A percentile compares a stretch with the other conserved stretches of the same genome.
These are phyloP conservation scores for Sarcophaga bullata DNA, from an alignment of 1,140 invertebrate genomes.

Conservation along the genomic window DNA sequence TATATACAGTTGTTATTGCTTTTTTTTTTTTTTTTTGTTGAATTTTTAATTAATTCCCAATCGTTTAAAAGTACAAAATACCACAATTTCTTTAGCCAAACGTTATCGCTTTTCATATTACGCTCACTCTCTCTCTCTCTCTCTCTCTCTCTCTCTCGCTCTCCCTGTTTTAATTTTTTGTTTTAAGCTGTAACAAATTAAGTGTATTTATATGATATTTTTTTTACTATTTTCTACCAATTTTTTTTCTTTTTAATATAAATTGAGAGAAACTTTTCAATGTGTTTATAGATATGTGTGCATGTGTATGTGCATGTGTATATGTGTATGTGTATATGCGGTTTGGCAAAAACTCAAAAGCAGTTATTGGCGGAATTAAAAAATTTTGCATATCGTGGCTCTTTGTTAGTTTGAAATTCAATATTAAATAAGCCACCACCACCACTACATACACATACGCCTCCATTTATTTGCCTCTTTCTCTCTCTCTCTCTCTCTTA, in stretches of 20 bases:
- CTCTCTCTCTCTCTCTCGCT: neutral
- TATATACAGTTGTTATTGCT: no score
- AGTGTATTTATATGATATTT: neutral
- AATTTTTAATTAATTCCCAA: constrained; percentile 8
- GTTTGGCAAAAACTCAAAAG: constrained; percentile 8
- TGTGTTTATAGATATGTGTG: neutral
- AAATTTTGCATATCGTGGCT: constrained; percentile 5
- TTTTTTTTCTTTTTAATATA: no score
- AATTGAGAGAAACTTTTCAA: no score
- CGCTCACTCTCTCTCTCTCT: neutral
- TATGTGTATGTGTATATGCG: neutral
- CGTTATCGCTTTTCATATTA: neutral
- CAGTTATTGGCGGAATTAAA: constrained; percentile 5
- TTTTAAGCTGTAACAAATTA: constrained; percentile 6
- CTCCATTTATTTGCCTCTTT: no score
- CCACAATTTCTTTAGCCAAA: no score
- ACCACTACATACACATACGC: neutral
- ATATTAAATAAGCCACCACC: neutral
- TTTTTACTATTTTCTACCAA: no score
- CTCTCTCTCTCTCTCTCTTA: neutral
- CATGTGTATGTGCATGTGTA: neutral
- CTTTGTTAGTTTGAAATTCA: constrained; percentile 2
- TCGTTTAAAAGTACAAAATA: neutral
- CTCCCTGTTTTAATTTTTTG: neutral
- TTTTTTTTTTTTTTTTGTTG: neutral